Evolutionary conservation across 2,797 vertebrate genomes (phyloP), one percentile per base, ranked within the genome.

Genomic region (Microctenopoma steveboyesi): DNA sequence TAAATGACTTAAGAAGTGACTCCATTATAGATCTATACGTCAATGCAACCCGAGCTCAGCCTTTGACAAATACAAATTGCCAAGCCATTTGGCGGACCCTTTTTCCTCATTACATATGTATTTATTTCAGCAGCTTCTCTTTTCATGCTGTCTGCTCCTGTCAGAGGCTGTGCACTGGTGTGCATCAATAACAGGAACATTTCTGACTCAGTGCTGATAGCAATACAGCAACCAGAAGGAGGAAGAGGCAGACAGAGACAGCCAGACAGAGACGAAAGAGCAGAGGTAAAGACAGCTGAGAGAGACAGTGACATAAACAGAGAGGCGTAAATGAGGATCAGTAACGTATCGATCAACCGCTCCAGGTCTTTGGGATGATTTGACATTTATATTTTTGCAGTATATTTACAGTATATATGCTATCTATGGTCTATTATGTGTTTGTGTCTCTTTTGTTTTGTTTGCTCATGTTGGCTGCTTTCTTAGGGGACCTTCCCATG

Each of bases 21-120:
- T 77, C 84, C 72, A 82, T 88, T 85, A 86, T 83, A 78, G 70
- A 87, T 88, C 86, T 86, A 85, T 89, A 91, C 30, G 85, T 92
- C 90, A 90, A 76, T 86, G 85, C 74, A 63, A 84, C 73, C 74
- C 43, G 27, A 61, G 69, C 81, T 81, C 80, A 82, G 84, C 76
- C 78, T 83, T 80, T 91, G 86, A 89, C 90, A 89, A 90, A 89
- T 83, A 74, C 84, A 91, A 86, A 92, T 88, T 90, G 86, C 78
- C 85, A 81, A 89, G 71, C 85, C 83, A 88, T 91, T 90, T 86
- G 82, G 86, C 39, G 30, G 68, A 57, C 58, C 74, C 68, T 82
- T 82, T 80, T 40, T 68, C 86, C 73, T 87, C 86, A 90, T 90
- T 89, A 86, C 88, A 82, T 90, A 90, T 87, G 84, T 91, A 88